A percentile compares a stretch with the other conserved stretches of the same genome.
These are phyloP conservation scores for Littorina saxatilis DNA, from an alignment of 1,140 invertebrate species.

Conservation along the genomic window DNA sequence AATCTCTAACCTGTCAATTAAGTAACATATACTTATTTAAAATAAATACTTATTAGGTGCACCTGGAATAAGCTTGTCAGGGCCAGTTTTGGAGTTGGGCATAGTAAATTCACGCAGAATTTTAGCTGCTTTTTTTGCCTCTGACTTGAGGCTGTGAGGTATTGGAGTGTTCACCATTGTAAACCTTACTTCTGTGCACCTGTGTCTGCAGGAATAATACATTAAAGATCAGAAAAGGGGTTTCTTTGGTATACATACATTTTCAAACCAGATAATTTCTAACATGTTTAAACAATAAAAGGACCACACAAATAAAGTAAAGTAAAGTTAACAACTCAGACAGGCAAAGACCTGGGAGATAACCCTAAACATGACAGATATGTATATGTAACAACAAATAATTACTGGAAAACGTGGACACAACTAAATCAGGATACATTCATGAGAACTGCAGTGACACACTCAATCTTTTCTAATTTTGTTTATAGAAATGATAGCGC, in stretches of 20 bases:
- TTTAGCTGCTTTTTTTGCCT: constrained; percentile 73
- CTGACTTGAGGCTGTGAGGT: constrained; percentile 69
- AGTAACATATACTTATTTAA: too few species aligned
- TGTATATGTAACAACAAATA: too few species aligned
- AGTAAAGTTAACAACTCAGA: too few species aligned
- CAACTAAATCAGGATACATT: too few species aligned
- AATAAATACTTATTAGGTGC: background rate
- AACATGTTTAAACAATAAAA: background rate
- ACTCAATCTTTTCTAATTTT: too few species aligned
- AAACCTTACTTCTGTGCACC: background rate
- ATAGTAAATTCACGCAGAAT: constrained; percentile 70
- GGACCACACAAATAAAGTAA: background rate
- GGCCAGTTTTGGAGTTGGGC: constrained; percentile 66
- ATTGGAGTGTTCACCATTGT: constrained; percentile 72
- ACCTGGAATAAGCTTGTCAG: constrained; percentile 72
- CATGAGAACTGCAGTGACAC: too few species aligned
- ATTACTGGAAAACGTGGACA: too few species aligned
- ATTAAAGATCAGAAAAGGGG: background rate
- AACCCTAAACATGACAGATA: too few species aligned
- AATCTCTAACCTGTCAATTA: too few species aligned
- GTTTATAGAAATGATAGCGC: too few species aligned
- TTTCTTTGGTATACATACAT: constrained; percentile 15
- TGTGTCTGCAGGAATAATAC: background rate
- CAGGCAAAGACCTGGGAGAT: too few species aligned
- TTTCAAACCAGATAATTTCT: background rate